These are phyloP conservation scores for Trichonephila clavata DNA, from an alignment of 1,140 invertebrate species.

Conservation along the genomic window DNA sequence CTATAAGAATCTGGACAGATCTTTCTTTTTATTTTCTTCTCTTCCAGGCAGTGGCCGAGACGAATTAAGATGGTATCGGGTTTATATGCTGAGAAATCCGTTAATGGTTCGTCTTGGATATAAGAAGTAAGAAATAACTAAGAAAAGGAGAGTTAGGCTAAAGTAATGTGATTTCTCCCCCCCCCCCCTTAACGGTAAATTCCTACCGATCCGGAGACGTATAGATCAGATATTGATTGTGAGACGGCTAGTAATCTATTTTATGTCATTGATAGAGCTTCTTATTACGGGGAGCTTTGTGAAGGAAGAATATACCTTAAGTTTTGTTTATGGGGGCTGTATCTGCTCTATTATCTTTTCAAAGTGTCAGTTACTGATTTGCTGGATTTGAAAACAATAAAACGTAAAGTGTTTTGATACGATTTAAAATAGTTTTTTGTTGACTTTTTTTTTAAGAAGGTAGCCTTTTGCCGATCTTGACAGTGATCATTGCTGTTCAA, in stretches of 20 bases:
- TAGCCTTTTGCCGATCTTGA: too few species aligned
- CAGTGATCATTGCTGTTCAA: too few species aligned
- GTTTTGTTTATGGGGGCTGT: background rate
- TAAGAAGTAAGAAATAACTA: conserved; percentile 40
- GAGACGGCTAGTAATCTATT: conserved; percentile 45
- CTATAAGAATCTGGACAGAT: conserved; percentile 34
- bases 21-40: conserved; percentile 59
- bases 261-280: conserved; percentile 58
- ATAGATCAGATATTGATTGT: conserved; percentile 47
- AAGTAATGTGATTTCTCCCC: conserved; percentile 28
- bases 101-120: conserved; percentile 62
- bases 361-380: background rate
- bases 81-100: conserved; percentile 72
- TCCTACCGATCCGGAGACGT: conserved; percentile 28
- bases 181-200: conserved; percentile 9
- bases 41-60: conserved; percentile 4
- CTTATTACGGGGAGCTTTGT: conserved; percentile 38
- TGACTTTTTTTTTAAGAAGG: too few species aligned
- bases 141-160: background rate
- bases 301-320: background rate
- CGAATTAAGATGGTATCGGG: conserved; percentile 74
- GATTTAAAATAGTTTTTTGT: too few species aligned
- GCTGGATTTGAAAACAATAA: background rate
- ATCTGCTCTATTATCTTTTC: background rate
- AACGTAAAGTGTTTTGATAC: too few species aligned